Base-by-base conservation (phyloP, 2,113 vertebrate species). In the Dryoscopus gambensis region DNA sequence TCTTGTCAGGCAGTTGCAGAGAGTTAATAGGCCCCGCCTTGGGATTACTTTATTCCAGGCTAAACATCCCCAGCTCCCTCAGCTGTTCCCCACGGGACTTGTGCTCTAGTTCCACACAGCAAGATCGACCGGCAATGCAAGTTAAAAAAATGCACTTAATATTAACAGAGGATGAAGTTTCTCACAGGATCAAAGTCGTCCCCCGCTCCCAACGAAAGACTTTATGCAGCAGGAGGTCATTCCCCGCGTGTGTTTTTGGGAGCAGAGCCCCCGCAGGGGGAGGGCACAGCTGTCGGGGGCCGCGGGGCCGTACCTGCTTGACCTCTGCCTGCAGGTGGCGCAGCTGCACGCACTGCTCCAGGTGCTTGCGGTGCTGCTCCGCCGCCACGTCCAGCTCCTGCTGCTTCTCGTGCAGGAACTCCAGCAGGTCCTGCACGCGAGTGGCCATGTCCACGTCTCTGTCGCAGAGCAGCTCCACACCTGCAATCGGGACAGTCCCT, bases 331-430 rank as follows among this genome's bases (percentile, higher is more conserved):
- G 99, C 93, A 99, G 98, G 95, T 99, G 99, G 19, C 99, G 99
- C 40, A 99, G 98, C 90, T 99, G 99, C 67, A 99, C 99, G 6
- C 99, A 99, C 95, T 99, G 99, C 96, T 99, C 99, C 97, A 99
- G 95, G 97, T 99, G 99, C 55, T 99, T 98, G 89, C 99, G 98
- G 83, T 99, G 99, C 97, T 99, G 99, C 94, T 99, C 99, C 0
- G 99, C 99, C 0, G 98, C 99, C 16, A 99, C 15, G 15, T 99
- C 99, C 97, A 99, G 97, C 93, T 99, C 99, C 94, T 99, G 99
- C 94, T 99, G 99, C 95, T 99, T 99, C 95, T 99, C 99, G 4
- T 99, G 99, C 40, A 99, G 99, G 81, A 99, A 99, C 95, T 99
- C 99, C 93, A 99, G 96, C 91, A 99, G 95, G 90, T 99, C 99